Evolutionary conservation across 2,888 invertebrate genomes (phyloP), one percentile per base, ranked within the genome.

Genomic region (Drosophila merina): DNA sequence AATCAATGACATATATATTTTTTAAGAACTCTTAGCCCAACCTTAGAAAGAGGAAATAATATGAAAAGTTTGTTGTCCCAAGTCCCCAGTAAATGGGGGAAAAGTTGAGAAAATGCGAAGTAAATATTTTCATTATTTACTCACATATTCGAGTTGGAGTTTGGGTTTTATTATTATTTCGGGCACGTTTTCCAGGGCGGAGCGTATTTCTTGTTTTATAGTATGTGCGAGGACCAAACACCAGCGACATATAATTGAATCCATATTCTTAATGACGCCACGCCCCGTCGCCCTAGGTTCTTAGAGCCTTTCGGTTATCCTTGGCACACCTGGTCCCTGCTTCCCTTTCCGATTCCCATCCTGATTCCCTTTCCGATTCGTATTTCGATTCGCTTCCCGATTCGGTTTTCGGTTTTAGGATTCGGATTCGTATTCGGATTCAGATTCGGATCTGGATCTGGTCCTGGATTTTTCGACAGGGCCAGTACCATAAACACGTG

Each of bases 211-310:
- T 64, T 64, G 66, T 64, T 63, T 63, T 45, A 20, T 20, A 20
- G 20, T 28, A 51, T 63, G 63, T 45, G 44, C 44, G 63, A 63
- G 64, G 33, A 44, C 64, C 64, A 64, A 64, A 64, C 63, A 54
- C 45, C 66, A 66, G 66, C 66, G 54, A 60, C 52, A 59, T 58
- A 63, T 69, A 83, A 83, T 79, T 83, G 74, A 79, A 79, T 83
- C 77, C 77, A 73, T 71, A 79, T 75, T 79, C 60, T 70, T 86
- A 80, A 80, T 80, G 86, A 81, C 79, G 72, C 68, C 62, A 80
- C 64, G 83, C 62, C 45, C 74, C 60, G 68, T 67, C 51, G 44
- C 58, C 36, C 14, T 12, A 40, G 40, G 12, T 5, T n/a, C 40
- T 7, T 20, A 1, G n/a, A n/a, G n/a, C n/a, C 5, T 8, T n/a